Evolutionary conservation across 1,140 invertebrate genomes (phyloP), one percentile per base, ranked within the genome.

Genomic region (Acromyrmex charruanus): DNA sequence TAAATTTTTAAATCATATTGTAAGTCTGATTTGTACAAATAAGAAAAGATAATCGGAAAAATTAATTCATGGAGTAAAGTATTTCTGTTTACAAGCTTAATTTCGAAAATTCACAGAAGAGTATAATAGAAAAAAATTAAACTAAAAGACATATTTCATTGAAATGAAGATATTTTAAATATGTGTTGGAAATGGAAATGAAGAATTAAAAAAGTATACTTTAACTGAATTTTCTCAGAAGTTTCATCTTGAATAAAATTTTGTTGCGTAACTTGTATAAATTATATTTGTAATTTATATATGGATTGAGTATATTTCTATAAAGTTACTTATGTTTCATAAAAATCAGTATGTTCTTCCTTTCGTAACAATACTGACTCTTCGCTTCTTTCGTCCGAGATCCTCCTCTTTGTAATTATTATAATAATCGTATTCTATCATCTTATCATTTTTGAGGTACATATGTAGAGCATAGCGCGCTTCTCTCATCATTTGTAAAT

Each of bases 401-500:
- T 61, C 61, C 39, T 63, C 25, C 51, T 84, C 75, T 55, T 68
- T 55, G 55, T 87, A 85, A 84, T 77, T 71, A 35, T 28, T 51
- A 2, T n/a, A 65, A 39, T 12, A 55, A 28, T 28, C 18, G 18
- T 63, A 68, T 9, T 14, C n/a, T 68, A 25, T 61, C 77, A 66
- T 71, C 25, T 71, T 63, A 68, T 86, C 61, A 49, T 55, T 68
- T 87, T 65, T 51, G 74, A 49, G 39, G 39, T 44, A 44, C 39
- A 3, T 39, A 59, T 53, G 28, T 68, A 68, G 68, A 74, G 53
- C 65, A 16, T 69, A 79, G 44, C 28, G 63, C 74, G 66, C 58
- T 86, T 89, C 58, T 85, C 88, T 18, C 75, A 39, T 88, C 89
- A 88, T 82, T 81, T 90, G 88, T 90, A 90, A 85, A 90, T 90